Base-by-base conservation (phyloP, 2,797 vertebrate genomes). In the Mallotus villosus region DNA sequence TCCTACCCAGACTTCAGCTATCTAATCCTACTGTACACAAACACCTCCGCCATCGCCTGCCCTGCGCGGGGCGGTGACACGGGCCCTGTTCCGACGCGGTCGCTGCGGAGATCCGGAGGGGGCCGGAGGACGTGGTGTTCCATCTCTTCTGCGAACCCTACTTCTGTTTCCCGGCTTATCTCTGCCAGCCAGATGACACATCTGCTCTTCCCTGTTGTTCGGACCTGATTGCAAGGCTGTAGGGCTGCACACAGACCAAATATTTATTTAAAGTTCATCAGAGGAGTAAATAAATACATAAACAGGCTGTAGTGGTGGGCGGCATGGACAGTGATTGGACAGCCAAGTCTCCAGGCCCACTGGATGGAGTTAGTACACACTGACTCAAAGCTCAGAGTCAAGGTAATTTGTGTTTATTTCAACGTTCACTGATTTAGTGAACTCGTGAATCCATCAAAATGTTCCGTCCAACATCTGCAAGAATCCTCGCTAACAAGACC, bases 201-300 rank as follows among this genome's bases (percentile, higher is more conserved):
- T 90, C 78, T 86, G 80, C 32, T 76, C 78, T 83, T 84, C 75
- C 24, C 84, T 75, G 70, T 74, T 46, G 61, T 69, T 69, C 63
- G 4, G 63, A 22, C 22, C 53, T 79, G 73, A 86, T 81, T 81
- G 74, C 59, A n/a, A 61, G 70, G 79, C 71, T 49, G 46, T 67
- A 73, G 71, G 49, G 24, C 11, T 21, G 27, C 73, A 60, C 74
- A 71, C 68, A 86, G 84, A 88, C 80, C 72, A 77, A 80, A 83
- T 90, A 88, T 91, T 88, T 90, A 87, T 87, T 88, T 87, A 51
- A 74, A 63, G 78, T 74, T 85, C 82, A 84, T 85, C 82, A 84
- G 69, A 72, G 58, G 80, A 41, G 81, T 83, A 87, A 89, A 88
- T 86, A 78, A 81, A 85, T 72, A 69, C 67, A 82, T 80, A 22